Evolutionary conservation across 2,888 invertebrate genomes (phyloP).

Genomic region (Meliscaeva auricollis): DNA sequence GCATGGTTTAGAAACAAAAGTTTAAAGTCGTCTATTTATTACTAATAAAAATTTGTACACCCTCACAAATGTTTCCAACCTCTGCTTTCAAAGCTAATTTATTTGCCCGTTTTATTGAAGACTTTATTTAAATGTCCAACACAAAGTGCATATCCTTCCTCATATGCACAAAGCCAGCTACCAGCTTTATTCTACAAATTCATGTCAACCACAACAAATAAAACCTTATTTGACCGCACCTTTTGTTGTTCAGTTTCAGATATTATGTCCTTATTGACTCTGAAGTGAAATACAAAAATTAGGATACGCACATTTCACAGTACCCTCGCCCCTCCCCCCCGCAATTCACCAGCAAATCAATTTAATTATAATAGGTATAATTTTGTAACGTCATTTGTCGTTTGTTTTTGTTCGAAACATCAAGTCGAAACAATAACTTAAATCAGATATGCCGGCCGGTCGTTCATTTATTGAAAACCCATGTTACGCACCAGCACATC

Average conservation of each 20-base stretch:
- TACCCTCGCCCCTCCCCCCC: background rate
- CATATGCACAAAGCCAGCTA: background rate
- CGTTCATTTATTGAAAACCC: slow-evolving; percentile 43
- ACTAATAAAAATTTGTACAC: too few species aligned
- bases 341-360: slow-evolving; percentile 22
- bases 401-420: background rate
- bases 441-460: background rate
- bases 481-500: slow-evolving; percentile 54
- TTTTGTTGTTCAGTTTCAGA: background rate
- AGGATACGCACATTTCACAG: slow-evolving; percentile 1
- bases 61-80: too few species aligned
- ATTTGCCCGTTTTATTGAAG: background rate
- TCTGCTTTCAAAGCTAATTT: too few species aligned
- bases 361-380: slow-evolving; percentile 9
- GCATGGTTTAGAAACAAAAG: too few species aligned
- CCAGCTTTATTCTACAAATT: slow-evolving; percentile 5
- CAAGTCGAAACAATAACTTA: slow-evolving; percentile 18
- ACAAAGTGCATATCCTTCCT: slow-evolving; percentile 1
- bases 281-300: background rate
- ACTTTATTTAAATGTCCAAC: background rate
- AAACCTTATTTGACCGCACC: slow-evolving; percentile 22
- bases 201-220: slow-evolving; percentile 33
- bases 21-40: too few species aligned
- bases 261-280: background rate
- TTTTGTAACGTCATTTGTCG: background rate